Percentiles rank a stretch among this genome's conserved stretches.
Conservation (phyloP, 2,113 vertebrate genomes). For the Gallinago undulata region DNA sequence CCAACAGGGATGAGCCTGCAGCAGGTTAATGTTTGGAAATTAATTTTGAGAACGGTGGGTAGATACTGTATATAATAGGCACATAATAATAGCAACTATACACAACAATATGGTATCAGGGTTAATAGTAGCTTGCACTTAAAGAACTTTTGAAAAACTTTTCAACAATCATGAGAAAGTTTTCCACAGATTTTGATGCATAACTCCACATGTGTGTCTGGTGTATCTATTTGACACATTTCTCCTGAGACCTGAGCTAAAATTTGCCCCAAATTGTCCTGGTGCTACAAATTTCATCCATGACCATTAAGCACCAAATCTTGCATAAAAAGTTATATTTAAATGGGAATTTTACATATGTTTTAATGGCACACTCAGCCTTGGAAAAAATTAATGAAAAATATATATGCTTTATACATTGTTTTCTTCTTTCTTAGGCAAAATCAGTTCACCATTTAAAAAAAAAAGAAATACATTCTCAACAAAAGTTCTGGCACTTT, state of each 20-base stretch:
- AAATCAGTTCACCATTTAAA: neutral
- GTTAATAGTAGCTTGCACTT: neutral
- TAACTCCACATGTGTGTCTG: neutral
- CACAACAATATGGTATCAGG: neutral
- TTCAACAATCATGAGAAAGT: neutral
- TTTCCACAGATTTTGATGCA: neutral
- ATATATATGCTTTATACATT: rapidly evolving
- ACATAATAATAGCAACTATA: neutral
- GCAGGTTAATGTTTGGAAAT: neutral
- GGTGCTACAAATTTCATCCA: neutral
- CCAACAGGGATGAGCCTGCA: rapidly evolving
- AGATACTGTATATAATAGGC: neutral
- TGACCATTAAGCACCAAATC: neutral
- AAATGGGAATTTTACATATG: neutral
- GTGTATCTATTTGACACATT: rapidly evolving
- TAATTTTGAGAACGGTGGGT: neutral
- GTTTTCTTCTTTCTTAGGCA: constrained; percentile 3
- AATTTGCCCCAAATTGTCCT: neutral
- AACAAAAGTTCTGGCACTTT: constrained; percentile 29
- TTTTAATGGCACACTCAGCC: neutral
- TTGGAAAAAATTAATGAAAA: neutral
- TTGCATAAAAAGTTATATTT: neutral
- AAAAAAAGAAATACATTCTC: neutral
- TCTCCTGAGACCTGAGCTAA: neutral
- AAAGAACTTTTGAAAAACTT: neutral